Conservation (phyloP, 1,140 invertebrate genomes). For the Drosophila sulfurigaster region DNA sequence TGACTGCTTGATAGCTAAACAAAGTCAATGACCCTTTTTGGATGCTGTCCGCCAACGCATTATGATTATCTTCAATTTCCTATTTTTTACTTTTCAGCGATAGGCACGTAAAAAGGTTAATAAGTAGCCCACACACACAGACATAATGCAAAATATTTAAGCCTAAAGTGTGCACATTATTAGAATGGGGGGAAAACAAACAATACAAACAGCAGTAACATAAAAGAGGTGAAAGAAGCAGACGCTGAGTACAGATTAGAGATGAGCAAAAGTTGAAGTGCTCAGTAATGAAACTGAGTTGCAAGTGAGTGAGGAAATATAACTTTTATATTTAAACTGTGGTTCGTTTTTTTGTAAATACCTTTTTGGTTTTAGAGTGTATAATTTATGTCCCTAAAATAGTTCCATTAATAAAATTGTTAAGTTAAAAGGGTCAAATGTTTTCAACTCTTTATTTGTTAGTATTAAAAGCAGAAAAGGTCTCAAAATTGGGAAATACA, state of each 20-base stretch:
- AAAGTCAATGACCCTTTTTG: conserved; percentile 48
- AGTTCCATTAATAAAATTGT: too few species aligned
- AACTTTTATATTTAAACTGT: background rate
- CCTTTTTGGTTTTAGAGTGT: too few species aligned
- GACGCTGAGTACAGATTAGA: conserved; percentile 10
- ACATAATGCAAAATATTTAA: conserved; percentile 38
- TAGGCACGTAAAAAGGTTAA: conserved; percentile 30
- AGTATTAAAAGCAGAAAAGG: too few species aligned
- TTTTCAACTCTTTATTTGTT: too few species aligned
- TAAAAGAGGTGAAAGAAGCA: conserved; percentile 12
- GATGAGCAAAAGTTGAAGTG: conserved; percentile 20
- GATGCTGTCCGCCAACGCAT: conserved; percentile 29
- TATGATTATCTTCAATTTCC: conserved; percentile 31
- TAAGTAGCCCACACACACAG: conserved; percentile 47
- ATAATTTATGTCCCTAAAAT: too few species aligned
- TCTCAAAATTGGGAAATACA: too few species aligned
- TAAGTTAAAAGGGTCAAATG: too few species aligned
- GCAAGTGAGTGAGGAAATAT: background rate
- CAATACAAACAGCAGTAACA: conserved; percentile 3
- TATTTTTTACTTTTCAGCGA: background rate
- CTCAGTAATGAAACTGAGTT: background rate
- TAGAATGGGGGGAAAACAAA: conserved; percentile 9
- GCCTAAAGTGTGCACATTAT: conserved; percentile 35
- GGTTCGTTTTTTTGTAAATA: background rate
- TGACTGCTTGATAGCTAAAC: conserved; percentile 23